phyloP scores from a whole-genome alignment of 1,140 invertebrate genomes.

The Mamestra configurata region DNA sequence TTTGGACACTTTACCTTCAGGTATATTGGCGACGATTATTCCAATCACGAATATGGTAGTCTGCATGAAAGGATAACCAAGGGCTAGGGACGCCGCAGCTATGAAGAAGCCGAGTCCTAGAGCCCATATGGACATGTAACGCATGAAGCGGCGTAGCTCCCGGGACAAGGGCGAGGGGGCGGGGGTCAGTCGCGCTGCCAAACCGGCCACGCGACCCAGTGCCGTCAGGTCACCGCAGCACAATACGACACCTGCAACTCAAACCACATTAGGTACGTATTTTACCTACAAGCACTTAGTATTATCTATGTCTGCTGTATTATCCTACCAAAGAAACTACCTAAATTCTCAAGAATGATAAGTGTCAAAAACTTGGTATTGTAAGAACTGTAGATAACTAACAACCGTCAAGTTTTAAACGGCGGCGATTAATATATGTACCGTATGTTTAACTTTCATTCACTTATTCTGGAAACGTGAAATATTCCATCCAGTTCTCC shows the following conservation, averaged over 20 bases:
- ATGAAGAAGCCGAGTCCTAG: constrained; percentile 73
- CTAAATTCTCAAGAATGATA: too few relatives aligned
- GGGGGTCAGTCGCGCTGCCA: constrained; percentile 76
- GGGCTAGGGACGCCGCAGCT: constrained; percentile 66
- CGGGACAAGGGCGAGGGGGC: constrained; percentile 75
- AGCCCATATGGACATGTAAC: constrained; percentile 76
- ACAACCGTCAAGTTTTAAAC: too few relatives aligned
- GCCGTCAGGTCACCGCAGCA: constrained; percentile 82
- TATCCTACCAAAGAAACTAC: too few relatives aligned
- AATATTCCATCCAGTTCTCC: too few relatives aligned
- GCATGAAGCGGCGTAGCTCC: constrained; percentile 76
- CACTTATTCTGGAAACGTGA: too few relatives aligned
- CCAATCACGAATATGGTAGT: constrained; percentile 81
- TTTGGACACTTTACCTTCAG: constrained; percentile 70
- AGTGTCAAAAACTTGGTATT: too few relatives aligned
- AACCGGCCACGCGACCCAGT: constrained; percentile 77
- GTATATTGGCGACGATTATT: constrained; percentile 82
- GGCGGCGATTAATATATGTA: too few relatives aligned
- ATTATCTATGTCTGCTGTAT: too few relatives aligned
- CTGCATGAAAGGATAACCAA: constrained; percentile 82
- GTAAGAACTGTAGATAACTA: too few relatives aligned
- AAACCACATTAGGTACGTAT: neutral
- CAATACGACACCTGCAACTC: constrained; percentile 73
- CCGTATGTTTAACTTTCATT: too few relatives aligned
- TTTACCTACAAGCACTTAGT: too few relatives aligned